Conservation (phyloP, 2,113 vertebrate species). For the Dendrocopos noguchii region DNA sequence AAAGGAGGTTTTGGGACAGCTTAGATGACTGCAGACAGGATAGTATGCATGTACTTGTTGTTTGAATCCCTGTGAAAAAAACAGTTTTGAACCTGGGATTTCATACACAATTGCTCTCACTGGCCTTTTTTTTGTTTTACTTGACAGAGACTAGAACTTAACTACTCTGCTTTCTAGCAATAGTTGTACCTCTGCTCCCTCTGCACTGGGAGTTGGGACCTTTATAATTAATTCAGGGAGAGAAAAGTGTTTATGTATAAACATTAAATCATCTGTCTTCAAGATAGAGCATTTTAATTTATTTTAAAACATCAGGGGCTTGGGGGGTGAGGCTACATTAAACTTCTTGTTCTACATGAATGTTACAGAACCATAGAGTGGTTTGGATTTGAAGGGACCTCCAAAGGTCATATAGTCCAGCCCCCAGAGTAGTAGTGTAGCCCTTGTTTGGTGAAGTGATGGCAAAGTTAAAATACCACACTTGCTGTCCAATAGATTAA, state of each 20-base stretch:
- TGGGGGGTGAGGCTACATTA: rapidly evolving
- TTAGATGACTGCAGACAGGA: not conserved
- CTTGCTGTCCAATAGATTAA: not conserved
- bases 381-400: too few relatives aligned
- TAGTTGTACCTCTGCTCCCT: not conserved
- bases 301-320: rapidly evolving
- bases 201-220: not conserved
- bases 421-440: not conserved
- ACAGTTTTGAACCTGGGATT: not conserved
- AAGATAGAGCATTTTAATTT: not conserved
- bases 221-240: not conserved
- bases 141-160: not conserved
- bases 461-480: rapidly evolving
- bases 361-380: not conserved
- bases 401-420: too few relatives aligned
- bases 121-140: not conserved
- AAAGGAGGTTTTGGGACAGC: not conserved
- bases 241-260: not conserved
- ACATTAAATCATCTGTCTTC: not conserved
- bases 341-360: not conserved
- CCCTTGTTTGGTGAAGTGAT: not conserved
- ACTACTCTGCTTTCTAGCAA: not conserved
- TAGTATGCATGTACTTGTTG: not conserved
- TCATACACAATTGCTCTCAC: rapidly evolving
- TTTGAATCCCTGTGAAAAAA: not conserved